Conservation (phyloP, 2,888 invertebrate genomes). For the Opisthograptis luteolata region DNA sequence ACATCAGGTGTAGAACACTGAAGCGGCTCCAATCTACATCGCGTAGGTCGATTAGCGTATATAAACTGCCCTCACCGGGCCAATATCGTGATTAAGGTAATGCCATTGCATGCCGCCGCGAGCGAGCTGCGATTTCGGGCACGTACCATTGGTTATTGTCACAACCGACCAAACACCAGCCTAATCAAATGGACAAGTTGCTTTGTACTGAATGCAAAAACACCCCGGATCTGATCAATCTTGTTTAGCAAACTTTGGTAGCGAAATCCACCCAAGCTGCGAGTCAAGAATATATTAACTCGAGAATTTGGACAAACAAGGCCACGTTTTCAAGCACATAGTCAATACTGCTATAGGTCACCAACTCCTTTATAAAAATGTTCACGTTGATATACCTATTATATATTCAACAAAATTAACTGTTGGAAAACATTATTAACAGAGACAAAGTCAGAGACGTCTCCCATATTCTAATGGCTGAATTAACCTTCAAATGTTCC, state of each 20-base stretch:
- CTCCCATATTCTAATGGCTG: no score
- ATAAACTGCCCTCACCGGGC: constrained; percentile 62
- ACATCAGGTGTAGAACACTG: constrained; percentile 14
- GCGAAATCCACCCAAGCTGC: constrained; percentile 22
- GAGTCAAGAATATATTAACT: constrained; percentile 36
- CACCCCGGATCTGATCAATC: constrained; percentile 20
- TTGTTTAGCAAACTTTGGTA: constrained; percentile 26
- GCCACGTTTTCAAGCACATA: background rate
- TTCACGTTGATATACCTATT: no score
- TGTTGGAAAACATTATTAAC: no score
- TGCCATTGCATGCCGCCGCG: constrained; percentile 55
- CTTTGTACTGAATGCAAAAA: constrained; percentile 32
- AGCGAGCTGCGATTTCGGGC: constrained; percentile 46
- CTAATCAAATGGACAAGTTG: constrained; percentile 37
- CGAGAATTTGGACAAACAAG: constrained; percentile 42
- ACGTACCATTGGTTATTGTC: constrained; percentile 49
- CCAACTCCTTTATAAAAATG: no score
- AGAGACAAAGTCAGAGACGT: no score
- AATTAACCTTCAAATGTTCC: no score
- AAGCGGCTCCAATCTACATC: constrained; percentile 32
- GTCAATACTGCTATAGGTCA: no score
- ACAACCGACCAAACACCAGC: constrained; percentile 36
- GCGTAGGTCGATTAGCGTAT: constrained; percentile 52
- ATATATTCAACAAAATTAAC: no score
- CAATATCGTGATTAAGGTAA: constrained; percentile 72